phyloP scores from a whole-genome alignment of 2,797 vertebrate species.

The Enteromius viviparus region DNA sequence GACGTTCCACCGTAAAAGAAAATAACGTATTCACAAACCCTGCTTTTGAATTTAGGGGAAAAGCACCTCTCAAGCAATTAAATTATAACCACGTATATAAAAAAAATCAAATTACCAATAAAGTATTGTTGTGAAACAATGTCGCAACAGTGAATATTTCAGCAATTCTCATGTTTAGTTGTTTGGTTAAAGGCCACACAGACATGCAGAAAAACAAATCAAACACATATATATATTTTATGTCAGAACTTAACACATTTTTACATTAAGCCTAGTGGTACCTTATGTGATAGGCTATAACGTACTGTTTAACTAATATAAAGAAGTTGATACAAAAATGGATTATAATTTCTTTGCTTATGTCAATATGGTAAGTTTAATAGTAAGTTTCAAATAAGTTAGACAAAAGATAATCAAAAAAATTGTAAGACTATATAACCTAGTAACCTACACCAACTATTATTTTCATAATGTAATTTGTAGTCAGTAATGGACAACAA shows the following conservation, averaged over 20 bases:
- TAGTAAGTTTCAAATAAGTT: neutral
- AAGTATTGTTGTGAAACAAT: neutral
- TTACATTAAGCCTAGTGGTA: no score
- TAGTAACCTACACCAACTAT: neutral
- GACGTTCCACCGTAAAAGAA: neutral
- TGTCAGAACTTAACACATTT: neutral
- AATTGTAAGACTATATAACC: neutral
- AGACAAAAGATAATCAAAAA: neutral
- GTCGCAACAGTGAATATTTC: no score
- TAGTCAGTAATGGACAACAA: no score
- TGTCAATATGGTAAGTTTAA: neutral
- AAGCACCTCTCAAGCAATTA: no score
- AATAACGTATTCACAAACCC: neutral
- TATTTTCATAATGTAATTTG: neutral
- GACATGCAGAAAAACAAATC: neutral
- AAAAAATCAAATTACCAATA: no score
- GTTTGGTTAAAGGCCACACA: neutral
- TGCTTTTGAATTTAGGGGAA: no score
- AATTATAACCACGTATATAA: no score
- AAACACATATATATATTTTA: no score
- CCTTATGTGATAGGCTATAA: neutral
- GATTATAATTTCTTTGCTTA: neutral
- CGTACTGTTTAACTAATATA: neutral
- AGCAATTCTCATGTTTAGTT: no score
- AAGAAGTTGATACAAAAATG: neutral